Evolutionary conservation across 2,113 vertebrate genomes (phyloP).

Genomic region (Semicossyphus pulcher): DNA sequence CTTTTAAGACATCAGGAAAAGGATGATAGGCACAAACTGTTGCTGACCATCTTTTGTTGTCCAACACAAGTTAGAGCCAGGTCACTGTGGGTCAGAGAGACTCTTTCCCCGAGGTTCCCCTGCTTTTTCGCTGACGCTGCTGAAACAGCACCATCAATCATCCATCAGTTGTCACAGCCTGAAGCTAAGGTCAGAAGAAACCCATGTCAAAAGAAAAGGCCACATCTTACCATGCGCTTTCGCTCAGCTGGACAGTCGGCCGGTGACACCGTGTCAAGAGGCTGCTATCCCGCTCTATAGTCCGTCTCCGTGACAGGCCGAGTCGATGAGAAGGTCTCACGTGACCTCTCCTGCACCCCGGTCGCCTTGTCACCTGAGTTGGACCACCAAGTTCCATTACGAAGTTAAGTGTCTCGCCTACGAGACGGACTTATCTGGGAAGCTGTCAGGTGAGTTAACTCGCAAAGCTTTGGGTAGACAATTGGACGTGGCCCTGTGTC

Average conservation of each 20-base stretch:
- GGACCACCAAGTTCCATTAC: conserved; percentile 75
- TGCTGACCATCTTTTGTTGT: conserved; percentile 58
- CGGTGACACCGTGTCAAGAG: conserved; percentile 78
- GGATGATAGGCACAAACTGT: conserved; percentile 42
- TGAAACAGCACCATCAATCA: conserved; percentile 82
- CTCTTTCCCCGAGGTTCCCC: conserved; percentile 65
- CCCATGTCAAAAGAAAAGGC: conserved; percentile 80
- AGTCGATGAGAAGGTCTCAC: conserved; percentile 69
- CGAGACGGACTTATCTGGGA: conserved; percentile 78
- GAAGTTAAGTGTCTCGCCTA: conserved; percentile 73
- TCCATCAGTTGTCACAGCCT: conserved; percentile 81
- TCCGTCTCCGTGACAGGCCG: conserved; percentile 70
- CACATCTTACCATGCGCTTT: conserved; percentile 76
- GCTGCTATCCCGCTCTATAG: conserved; percentile 67
- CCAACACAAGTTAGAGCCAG: conserved; percentile 47
- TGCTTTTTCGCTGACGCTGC: conserved; percentile 63
- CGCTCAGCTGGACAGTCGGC: conserved; percentile 76
- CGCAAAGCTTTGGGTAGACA: conserved; percentile 72
- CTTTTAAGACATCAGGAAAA: background rate
- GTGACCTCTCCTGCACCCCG: conserved; percentile 66
- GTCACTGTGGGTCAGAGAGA: conserved; percentile 68
- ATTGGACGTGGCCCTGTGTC: conserved; percentile 78
- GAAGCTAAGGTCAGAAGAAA: conserved; percentile 78
- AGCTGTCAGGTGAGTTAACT: conserved; percentile 81
- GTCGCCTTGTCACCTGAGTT: conserved; percentile 79